Evolutionary conservation across 2,113 vertebrate genomes (phyloP), one percentile per base, ranked within the genome.

Genomic region (Gallinago media): DNA sequence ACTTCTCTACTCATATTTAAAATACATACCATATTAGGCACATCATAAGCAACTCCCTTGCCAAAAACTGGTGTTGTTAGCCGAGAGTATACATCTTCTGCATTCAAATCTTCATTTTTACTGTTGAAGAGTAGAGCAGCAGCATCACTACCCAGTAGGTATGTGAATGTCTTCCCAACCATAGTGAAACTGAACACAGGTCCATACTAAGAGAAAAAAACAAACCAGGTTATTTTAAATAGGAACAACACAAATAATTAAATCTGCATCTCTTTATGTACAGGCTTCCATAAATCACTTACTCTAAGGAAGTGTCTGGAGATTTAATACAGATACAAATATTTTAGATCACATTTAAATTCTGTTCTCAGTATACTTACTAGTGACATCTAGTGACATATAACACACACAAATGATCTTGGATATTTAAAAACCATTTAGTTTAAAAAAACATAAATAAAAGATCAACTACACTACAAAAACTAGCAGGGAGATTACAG

Each of bases 131-230:
- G 97, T 21, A 99, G 97, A 2, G 99, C 98, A 18, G 99, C 99
- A 5, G 99, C 99, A n/a, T 99, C 99, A 12, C 99, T 99, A 16
- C 99, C 99, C 97, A 99, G 92, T 42, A 99, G 97, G 94, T 99
- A 99, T 0, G 99, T 99, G 97, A 99, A 99, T 0, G 99, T 99
- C 93, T 99, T 99, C 25, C 99, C 99, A 97, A 99, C 98, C 99
- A 99, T 99, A 26, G 99, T 99, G 94, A 99, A 99, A 88, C 99
- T 99, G 98, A 99, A 99, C 46, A 99, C 99, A 2, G 99, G 99
- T 22, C 99, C 99, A 55, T 99, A 99, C 99, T 99, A 96, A 34
- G 97, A 40, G 77, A 84, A 32, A 89, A 91, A 95, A 58, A 61
- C 8, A 67, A n/a, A 44, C 2, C 8, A 36, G 26, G 13, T 65